Conservation (phyloP, 1,140 invertebrate species). For the Caenorhabditis latens region DNA sequence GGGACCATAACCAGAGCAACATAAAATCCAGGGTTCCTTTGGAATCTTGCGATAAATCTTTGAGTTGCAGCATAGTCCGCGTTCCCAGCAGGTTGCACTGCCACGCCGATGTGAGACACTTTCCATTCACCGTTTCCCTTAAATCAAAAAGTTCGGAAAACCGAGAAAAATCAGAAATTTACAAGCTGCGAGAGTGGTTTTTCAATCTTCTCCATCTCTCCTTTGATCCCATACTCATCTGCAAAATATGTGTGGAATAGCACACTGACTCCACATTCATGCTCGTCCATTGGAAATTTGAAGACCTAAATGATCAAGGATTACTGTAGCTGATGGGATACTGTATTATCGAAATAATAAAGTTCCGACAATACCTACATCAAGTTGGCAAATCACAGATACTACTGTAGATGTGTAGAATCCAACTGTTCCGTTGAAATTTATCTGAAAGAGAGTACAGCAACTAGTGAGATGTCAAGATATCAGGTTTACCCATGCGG, state of each 20-base stretch:
- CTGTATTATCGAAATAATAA: too few relatives aligned
- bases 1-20: not conserved
- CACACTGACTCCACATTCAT: not conserved
- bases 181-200: not conserved
- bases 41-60: not conserved
- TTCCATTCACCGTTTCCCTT: constrained; percentile 21
- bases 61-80: not conserved
- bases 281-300: not conserved
- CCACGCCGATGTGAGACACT: not conserved
- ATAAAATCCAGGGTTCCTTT: not conserved
- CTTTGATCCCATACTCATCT: not conserved
- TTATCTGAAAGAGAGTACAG: not conserved
- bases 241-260: not conserved
- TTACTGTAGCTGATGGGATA: not conserved
- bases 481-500: not conserved
- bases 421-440: not conserved
- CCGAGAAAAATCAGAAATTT: not conserved
- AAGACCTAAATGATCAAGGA: not conserved
- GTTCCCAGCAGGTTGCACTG: not conserved
- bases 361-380: not conserved
- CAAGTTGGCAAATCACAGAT: not conserved
- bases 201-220: not conserved
- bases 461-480: not conserved
- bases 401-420: not conserved
- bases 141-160: not conserved